These are phyloP conservation scores for Triops longicaudatus DNA, from an alignment of 1,140 invertebrate species.

Conservation along the genomic window DNA sequence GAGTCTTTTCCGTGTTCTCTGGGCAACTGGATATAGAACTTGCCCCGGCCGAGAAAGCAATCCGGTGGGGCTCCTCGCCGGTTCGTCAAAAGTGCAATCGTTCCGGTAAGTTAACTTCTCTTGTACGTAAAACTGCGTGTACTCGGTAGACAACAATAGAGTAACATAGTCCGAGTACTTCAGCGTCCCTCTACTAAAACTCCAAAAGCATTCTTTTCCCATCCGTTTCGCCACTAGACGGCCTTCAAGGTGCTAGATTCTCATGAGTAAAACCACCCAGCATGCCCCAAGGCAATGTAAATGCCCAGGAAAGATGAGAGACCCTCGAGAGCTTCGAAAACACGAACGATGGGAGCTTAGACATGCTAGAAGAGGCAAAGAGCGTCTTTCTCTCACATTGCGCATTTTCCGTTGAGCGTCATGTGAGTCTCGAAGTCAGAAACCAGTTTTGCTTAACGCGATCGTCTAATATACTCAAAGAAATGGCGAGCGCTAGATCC, in stretches of 20 bases:
- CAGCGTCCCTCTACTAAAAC: not conserved
- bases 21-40: slow-evolving; percentile 5
- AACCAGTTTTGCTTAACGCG: not conserved
- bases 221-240: slow-evolving; percentile 1
- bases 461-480: not conserved
- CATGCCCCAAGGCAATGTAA: not conserved
- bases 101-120: not conserved
- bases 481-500: not conserved
- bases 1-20: not conserved
- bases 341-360: not conserved
- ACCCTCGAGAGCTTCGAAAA: not conserved
- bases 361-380: not conserved
- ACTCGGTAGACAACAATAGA: not conserved
- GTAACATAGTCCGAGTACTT: not conserved
- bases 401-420: not conserved
- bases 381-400: not conserved
- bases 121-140: not conserved
- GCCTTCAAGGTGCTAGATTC: slow-evolving; percentile 14
- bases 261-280: slow-evolving; percentile 5
- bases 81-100: not conserved
- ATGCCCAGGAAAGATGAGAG: slow-evolving; percentile 6
- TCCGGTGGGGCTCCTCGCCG: not conserved
- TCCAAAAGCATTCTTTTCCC: slow-evolving; percentile 6
- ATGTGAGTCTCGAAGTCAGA: not conserved
- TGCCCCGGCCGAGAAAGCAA: not conserved